Evolutionary conservation across 2,797 vertebrate species (phyloP).

Genomic region (Falco columbarius): DNA sequence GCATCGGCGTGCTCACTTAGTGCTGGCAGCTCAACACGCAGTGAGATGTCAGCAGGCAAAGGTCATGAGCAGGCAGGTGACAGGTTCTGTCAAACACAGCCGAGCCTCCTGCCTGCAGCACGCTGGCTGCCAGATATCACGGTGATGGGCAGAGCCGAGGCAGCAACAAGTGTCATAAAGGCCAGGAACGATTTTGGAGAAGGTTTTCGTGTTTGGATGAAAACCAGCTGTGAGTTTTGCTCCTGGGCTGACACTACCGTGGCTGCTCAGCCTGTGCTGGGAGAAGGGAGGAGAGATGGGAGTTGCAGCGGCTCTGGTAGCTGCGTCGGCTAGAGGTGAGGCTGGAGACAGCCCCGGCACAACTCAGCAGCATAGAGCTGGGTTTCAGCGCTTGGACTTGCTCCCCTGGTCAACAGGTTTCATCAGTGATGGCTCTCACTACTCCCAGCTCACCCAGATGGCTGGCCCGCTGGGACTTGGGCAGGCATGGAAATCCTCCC

Average conservation of each 20-base stretch:
- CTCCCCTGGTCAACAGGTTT: neutral
- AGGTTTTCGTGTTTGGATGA: neutral
- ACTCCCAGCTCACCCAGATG: neutral
- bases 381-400: rapidly evolving
- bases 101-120: neutral
- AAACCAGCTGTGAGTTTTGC: neutral
- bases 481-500: neutral
- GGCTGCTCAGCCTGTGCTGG: neutral
- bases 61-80: neutral
- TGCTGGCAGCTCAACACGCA: rapidly evolving
- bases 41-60: neutral
- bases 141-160: neutral
- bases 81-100: neutral
- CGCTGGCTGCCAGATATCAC: neutral
- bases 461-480: neutral
- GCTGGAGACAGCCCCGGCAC: neutral
- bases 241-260: neutral
- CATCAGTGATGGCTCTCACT: neutral
- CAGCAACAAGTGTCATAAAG: neutral
- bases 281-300: neutral
- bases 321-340: rapidly evolving
- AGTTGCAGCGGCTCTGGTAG: rapidly evolving
- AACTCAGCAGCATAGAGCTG: rapidly evolving
- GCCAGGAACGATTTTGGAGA: neutral
- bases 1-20: rapidly evolving